These are phyloP conservation scores for Coranthus polyacanthus DNA, from an alignment of 2,797 vertebrate genomes.

Conservation along the genomic window DNA sequence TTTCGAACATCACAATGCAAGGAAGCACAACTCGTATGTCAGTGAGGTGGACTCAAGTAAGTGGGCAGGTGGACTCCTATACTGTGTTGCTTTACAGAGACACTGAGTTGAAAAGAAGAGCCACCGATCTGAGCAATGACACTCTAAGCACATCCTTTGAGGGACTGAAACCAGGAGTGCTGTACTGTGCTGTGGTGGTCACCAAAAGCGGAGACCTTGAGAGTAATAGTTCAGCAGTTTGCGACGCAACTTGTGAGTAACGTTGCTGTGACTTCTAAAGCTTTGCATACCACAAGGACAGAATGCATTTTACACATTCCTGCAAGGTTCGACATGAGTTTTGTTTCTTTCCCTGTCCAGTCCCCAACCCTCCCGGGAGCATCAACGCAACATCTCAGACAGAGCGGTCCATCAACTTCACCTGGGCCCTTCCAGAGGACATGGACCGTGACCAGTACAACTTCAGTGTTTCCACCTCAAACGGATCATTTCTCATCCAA, in stretches of 20 bases:
- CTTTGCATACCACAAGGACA: background rate
- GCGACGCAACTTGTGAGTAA: constrained; percentile 80
- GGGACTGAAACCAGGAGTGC: constrained; percentile 62
- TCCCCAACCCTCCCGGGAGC: constrained; percentile 77
- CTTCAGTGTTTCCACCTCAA: constrained; percentile 51
- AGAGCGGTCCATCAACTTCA: constrained; percentile 65
- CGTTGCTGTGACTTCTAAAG: background rate
- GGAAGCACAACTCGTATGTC: constrained; percentile 59
- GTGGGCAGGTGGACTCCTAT: constrained; percentile 61
- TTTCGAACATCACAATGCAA: constrained; percentile 35
- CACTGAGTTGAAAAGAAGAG: fast-evolving
- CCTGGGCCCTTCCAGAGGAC: constrained; percentile 67
- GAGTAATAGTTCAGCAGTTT: fast-evolving
- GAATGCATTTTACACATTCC: background rate
- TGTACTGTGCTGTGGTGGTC: constrained; percentile 58
- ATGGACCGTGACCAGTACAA: constrained; percentile 61
- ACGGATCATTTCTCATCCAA: fast-evolving
- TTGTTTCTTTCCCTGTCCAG: constrained; percentile 46
- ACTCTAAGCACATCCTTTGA: background rate
- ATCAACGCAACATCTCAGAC: constrained; percentile 54
- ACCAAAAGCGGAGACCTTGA: constrained; percentile 48
- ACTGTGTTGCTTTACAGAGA: constrained; percentile 10
- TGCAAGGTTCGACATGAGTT: background rate
- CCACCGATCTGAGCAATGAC: background rate
- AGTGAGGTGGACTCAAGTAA: constrained; percentile 65